Evolutionary conservation across 2,797 vertebrate species (phyloP), one percentile per base, ranked within the genome.

Genomic region (Pangasius sanitwongsei): DNA sequence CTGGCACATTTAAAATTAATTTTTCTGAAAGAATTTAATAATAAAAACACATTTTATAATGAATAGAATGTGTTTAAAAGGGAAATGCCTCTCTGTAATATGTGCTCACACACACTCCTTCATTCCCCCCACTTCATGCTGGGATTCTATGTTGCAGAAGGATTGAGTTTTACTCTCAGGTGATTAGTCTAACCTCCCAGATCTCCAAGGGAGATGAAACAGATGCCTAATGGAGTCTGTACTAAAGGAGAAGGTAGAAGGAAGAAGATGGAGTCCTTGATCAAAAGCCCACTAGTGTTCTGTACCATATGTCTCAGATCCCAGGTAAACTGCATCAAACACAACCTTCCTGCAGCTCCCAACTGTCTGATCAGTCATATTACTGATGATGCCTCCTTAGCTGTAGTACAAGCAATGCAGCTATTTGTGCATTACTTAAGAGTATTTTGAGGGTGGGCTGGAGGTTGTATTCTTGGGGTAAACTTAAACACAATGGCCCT

Each of bases 131-230:
- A 85, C 18, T 50, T 37, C 48, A 48, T 80, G 37, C 85, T 28
- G 55, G 31, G 37, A 20, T 23, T 84, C 69, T 82, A 37, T 77
- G 78, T 78, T 80, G 50, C 7, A 44, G 28, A 59, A 50, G 53
- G 23, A 83, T 83, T 86, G 78, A 23, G 53, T 78, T 89, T 89
- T 86, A 74, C 65, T 63, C 70, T 82, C 65, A 28, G 67, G 65
- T 83, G 83, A 85, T 90, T 86, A 72, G 85, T 85, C 85, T 90
- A 87, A 87, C 83, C 75, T 88, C 85, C n/a, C 74, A 63, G 59
- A 13, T 65, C 87, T 87, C 65, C 8, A 23, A 8, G 8, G 3
- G 20, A 85, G 88, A 85, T 87, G 37, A 88, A 87, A 85, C 67
- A 63, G 53, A 82, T 53, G 31, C 50, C 44, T 83, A 85, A 89